phyloP scores from a whole-genome alignment of 2,888 invertebrate species.

The Eristalinus aeneus region DNA sequence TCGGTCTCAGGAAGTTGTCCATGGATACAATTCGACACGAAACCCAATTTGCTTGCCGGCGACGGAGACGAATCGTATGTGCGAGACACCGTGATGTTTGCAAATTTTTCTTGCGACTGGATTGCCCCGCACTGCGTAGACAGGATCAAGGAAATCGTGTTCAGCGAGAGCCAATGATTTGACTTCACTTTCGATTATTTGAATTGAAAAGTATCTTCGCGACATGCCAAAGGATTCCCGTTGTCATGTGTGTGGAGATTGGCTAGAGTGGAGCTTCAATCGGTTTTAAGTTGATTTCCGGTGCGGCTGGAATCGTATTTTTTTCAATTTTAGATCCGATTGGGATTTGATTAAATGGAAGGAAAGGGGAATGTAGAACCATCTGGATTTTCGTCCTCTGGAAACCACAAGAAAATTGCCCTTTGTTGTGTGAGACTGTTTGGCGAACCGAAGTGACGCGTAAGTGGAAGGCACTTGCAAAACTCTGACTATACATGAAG shows the following conservation, averaged over 20 bases:
- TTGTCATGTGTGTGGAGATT: neutral
- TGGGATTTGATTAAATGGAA: too few relatives aligned
- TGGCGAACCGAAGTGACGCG: too few relatives aligned
- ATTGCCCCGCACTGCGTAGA: neutral
- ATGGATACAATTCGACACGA: constrained; percentile 51
- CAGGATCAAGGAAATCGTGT: constrained; percentile 4
- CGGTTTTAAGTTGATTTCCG: neutral
- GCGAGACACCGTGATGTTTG: constrained; percentile 33
- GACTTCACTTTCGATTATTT: constrained; percentile 15
- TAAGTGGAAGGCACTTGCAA: too few relatives aligned
- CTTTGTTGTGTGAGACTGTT: too few relatives aligned
- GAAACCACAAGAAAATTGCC: too few relatives aligned
- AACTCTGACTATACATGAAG: too few relatives aligned
- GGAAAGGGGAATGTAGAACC: too few relatives aligned
- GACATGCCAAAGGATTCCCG: neutral
- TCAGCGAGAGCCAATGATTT: neutral
- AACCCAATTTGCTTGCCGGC: constrained; percentile 49
- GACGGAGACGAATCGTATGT: constrained; percentile 7
- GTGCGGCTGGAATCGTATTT: too few relatives aligned
- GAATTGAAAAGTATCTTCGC: constrained; percentile 13
- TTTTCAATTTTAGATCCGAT: too few relatives aligned
- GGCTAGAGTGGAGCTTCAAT: neutral
- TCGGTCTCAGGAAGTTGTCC: constrained; percentile 19
- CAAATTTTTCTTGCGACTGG: constrained; percentile 10
- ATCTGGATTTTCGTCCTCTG: too few relatives aligned